Conservation (phyloP, 2,113 vertebrate species). For the Bombycilla garrulus region DNA sequence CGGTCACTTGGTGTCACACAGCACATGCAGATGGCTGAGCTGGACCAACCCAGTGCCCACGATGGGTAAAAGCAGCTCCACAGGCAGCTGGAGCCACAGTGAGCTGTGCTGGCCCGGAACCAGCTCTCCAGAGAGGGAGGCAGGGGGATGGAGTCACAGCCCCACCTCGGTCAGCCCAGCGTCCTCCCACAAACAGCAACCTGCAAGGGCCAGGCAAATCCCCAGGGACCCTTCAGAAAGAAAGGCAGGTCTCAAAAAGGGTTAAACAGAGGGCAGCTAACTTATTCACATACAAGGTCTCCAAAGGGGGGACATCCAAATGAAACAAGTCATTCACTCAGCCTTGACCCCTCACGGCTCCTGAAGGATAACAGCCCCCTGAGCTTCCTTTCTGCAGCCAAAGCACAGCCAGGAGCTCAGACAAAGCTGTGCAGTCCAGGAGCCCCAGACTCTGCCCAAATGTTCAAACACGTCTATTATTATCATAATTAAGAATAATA, state of each 20-base stretch:
- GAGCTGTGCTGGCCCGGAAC: neutral
- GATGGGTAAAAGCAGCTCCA: neutral
- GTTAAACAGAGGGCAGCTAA: neutral
- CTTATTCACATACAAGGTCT: neutral
- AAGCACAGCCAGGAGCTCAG: neutral
- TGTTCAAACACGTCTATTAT: neutral
- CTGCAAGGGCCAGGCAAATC: neutral
- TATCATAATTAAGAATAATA: neutral
- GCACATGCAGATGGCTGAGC: neutral
- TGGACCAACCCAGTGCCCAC: rapidly evolving
- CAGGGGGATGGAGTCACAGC: neutral
- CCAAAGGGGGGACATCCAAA: neutral
- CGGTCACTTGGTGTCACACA: neutral
- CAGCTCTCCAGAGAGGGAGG: neutral
- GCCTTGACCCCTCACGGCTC: neutral
- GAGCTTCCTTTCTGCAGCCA: neutral
- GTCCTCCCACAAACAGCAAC: neutral
- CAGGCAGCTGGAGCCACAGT: neutral
- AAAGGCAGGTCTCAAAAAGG: neutral
- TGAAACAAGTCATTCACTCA: neutral
- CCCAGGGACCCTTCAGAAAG: neutral
- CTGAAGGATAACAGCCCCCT: neutral
- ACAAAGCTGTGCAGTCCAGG: neutral
- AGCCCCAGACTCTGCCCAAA: neutral
- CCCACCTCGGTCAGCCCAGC: neutral